A percentile compares a stretch with the other conserved stretches of the same genome.
These are phyloP conservation scores for Acromyrmex charruanus DNA, from an alignment of 1,140 invertebrate species.

Conservation along the genomic window DNA sequence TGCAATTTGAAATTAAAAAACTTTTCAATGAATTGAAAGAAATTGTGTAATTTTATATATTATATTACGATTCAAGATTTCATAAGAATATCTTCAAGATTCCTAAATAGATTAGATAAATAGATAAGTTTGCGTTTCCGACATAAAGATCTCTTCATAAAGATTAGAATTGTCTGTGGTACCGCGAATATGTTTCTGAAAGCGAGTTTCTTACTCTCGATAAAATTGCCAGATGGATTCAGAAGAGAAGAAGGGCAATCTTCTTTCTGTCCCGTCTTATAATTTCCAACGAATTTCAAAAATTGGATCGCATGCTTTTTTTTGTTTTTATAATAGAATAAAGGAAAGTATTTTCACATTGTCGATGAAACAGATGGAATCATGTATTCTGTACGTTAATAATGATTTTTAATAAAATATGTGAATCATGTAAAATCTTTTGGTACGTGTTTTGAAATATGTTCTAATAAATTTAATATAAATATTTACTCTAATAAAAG, in stretches of 20 bases:
- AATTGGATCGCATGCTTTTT: constrained; percentile 40
- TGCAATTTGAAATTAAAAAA: background rate
- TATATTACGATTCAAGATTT: background rate
- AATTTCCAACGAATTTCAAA: constrained; percentile 47
- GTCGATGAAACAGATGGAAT: background rate
- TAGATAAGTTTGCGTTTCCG: background rate
- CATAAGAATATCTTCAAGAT: background rate
- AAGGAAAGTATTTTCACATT: background rate
- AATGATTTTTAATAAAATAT: constrained; percentile 6
- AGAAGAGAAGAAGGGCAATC: background rate
- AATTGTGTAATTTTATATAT: background rate
- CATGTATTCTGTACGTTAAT: background rate
- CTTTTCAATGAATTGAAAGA: background rate
- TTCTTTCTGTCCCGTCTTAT: constrained; percentile 30
- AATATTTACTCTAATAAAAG: background rate
- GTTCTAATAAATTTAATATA: constrained; percentile 20
- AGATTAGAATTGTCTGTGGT: constrained; percentile 28
- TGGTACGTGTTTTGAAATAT: background rate
- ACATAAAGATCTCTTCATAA: constrained; percentile 28
- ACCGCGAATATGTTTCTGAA: constrained; percentile 28
- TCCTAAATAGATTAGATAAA: constrained; percentile 7
- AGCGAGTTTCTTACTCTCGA: background rate
- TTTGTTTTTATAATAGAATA: constrained; percentile 42
- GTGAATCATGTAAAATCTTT: background rate
- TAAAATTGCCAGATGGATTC: constrained; percentile 23